These are phyloP conservation scores for Nerophis lumbriciformis DNA, from an alignment of 2,113 vertebrate genomes.

Conservation along the genomic window DNA sequence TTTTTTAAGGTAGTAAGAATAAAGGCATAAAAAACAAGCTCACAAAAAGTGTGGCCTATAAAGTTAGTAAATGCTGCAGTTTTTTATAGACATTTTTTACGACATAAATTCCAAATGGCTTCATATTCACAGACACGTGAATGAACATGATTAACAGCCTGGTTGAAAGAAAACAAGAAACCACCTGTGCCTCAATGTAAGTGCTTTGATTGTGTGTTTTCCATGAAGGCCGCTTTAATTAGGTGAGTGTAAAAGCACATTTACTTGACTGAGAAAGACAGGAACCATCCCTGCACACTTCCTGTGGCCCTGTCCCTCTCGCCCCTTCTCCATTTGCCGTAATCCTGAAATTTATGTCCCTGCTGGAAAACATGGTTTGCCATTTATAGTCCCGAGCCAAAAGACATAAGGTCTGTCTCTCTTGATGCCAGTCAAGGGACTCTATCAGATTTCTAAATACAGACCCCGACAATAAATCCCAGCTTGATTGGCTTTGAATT, in stretches of 20 bases:
- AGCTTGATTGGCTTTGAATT: conserved; percentile 76
- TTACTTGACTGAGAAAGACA: background rate
- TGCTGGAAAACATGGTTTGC: conserved; percentile 74
- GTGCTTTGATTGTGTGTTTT: conserved; percentile 39
- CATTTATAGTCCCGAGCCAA: conserved; percentile 70
- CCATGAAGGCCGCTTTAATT: conserved; percentile 40
- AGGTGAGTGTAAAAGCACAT: conserved; percentile 5
- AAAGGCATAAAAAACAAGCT: no score
- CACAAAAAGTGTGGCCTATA: no score
- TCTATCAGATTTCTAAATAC: conserved; percentile 79
- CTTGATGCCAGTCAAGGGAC: conserved; percentile 75
- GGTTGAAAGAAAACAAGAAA: conserved; percentile 19
- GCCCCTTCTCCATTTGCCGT: conserved; percentile 66
- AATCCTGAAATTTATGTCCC: conserved; percentile 73
- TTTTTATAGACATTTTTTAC: background rate
- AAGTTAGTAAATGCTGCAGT: no score
- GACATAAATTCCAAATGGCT: conserved; percentile 5
- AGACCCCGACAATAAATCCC: conserved; percentile 77
- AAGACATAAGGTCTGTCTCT: conserved; percentile 71
- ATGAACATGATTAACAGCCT: conserved; percentile 39
- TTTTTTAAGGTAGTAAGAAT: no score
- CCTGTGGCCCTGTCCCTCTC: conserved; percentile 54
- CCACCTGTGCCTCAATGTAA: conserved; percentile 31
- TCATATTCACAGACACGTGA: conserved; percentile 22
- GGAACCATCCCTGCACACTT: conserved; percentile 55